Conservation (phyloP, 2,113 vertebrate species). For the Canis aureus region DNA sequence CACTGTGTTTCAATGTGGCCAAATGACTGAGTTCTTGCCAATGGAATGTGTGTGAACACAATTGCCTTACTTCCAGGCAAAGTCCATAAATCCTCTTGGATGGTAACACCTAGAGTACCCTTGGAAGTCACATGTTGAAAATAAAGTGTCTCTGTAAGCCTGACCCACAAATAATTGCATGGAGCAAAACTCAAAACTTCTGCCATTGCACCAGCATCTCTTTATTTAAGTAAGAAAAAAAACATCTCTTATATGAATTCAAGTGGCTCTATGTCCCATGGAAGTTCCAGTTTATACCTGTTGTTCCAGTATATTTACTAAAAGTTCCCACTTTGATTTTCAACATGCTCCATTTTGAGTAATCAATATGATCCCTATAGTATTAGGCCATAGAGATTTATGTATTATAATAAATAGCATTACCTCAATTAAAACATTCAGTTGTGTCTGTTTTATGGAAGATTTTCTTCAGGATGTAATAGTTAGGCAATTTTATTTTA, state of each 20-base stretch:
- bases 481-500: neutral
- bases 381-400: neutral
- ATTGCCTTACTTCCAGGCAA: constrained; percentile 59
- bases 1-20: constrained; percentile 47
- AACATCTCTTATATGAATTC: neutral
- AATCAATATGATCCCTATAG: neutral
- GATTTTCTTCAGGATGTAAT: constrained; percentile 26
- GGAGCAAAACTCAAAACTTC: neutral
- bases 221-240: neutral
- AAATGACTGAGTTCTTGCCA: constrained; percentile 49
- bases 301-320: neutral
- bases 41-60: constrained; percentile 20
- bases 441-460: neutral
- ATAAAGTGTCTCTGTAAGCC: neutral
- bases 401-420: constrained; percentile 27
- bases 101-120: neutral
- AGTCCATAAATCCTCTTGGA: neutral
- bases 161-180: neutral
- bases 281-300: neutral
- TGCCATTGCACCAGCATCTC: neutral
- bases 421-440: neutral
- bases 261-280: neutral
- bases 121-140: neutral
- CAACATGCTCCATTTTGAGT: neutral
- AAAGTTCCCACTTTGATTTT: neutral